Evolutionary conservation across 2,888 invertebrate genomes (phyloP).

Genomic region (Stenodera caucasica): DNA sequence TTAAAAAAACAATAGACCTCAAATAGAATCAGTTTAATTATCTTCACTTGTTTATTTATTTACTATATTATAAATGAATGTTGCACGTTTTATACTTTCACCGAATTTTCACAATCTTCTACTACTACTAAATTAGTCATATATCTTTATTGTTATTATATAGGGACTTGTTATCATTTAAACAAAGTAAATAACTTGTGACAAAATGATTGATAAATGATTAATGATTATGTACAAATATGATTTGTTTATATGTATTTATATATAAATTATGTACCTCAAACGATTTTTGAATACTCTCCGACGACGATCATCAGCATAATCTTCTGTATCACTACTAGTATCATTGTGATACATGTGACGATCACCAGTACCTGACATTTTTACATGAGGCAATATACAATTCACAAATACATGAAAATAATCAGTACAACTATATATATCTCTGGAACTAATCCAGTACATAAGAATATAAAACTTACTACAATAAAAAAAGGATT

Average conservation of each 20-base stretch:
- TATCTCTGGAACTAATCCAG: constrained; percentile 51
- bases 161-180: neutral
- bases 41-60: neutral
- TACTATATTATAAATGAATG: neutral
- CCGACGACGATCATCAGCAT: constrained; percentile 70
- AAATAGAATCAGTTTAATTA: constrained; percentile 11
- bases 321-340: constrained; percentile 86
- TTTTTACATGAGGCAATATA: constrained; percentile 50
- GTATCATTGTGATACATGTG: constrained; percentile 61
- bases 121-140: neutral
- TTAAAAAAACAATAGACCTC: constrained; percentile 19
- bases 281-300: constrained; percentile 71
- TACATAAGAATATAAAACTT: constrained; percentile 48
- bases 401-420: constrained; percentile 52
- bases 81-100: constrained; percentile 5
- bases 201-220: neutral
- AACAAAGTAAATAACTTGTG: neutral
- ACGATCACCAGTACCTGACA: constrained; percentile 53
- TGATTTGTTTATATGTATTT: too few species aligned
- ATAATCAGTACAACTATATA: constrained; percentile 49
- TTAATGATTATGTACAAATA: too few species aligned
- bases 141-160: neutral
- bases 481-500: neutral
- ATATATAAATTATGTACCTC: constrained; percentile 56
- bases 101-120: neutral